A percentile compares a stretch with the other conserved stretches of the same genome.
Evolutionary conservation across 2,113 vertebrate genomes (phyloP).

Genomic region (Ptychochromis oligacanthus): DNA sequence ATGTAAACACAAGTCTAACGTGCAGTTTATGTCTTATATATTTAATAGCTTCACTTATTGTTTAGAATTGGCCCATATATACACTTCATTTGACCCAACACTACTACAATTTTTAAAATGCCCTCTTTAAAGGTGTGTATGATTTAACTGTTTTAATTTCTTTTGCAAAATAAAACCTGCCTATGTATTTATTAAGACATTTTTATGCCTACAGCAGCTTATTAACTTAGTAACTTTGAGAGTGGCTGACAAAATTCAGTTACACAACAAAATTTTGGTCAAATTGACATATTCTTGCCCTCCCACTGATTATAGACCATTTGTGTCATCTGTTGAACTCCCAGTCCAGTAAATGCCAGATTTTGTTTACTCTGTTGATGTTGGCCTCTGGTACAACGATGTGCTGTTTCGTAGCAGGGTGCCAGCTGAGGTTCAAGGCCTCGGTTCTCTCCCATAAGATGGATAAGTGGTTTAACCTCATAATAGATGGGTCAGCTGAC

Average conservation of each 20-base stretch:
- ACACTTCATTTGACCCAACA: not conserved
- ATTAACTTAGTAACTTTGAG: not conserved
- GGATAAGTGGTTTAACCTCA: slow-evolving; percentile 74
- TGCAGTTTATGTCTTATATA: not conserved
- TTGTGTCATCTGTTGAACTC: not conserved
- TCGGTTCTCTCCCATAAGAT: slow-evolving; percentile 53
- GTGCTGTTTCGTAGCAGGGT: slow-evolving; percentile 36
- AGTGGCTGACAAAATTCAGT: not conserved
- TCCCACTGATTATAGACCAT: not conserved
- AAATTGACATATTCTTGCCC: not conserved
- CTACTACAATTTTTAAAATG: not conserved
- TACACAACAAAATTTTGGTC: not conserved
- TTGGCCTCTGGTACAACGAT: not conserved
- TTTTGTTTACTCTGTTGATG: slow-evolving; percentile 43
- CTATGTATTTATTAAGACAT: not conserved
- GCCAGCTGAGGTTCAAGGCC: slow-evolving; percentile 34
- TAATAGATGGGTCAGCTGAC: slow-evolving; percentile 43
- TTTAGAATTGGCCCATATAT: not conserved
- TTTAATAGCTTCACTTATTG: not conserved
- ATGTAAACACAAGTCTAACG: not conserved
- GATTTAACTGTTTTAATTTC: not conserved
- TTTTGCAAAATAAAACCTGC: not conserved
- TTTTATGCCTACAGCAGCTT: rapidly evolving
- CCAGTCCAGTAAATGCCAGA: slow-evolving; percentile 23
- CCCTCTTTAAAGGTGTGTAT: not conserved